phyloP scores from a whole-genome alignment of 2,888 invertebrate genomes.

The Drosophila subsilvestris region DNA sequence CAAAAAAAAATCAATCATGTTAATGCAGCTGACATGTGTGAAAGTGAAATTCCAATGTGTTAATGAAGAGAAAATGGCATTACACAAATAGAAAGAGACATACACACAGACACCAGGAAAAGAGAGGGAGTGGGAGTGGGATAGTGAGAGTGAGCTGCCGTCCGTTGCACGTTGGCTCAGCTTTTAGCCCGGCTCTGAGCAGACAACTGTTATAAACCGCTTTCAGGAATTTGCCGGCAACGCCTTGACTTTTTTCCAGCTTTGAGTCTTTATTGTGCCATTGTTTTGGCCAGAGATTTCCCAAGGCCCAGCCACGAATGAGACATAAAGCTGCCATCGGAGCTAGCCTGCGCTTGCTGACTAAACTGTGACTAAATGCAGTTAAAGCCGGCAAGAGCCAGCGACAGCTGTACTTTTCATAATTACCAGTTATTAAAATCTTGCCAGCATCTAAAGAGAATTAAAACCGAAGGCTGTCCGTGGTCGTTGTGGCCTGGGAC shows the following conservation, averaged over 20 bases:
- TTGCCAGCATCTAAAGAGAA: constrained; percentile 36
- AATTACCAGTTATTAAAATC: constrained; percentile 65
- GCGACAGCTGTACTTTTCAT: constrained; percentile 50
- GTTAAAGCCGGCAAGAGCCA: constrained; percentile 45
- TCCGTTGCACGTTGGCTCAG: neutral
- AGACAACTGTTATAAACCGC: constrained; percentile 54
- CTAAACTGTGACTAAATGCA: constrained; percentile 70
- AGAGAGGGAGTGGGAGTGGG: constrained; percentile 17
- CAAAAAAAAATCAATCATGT: constrained; percentile 40
- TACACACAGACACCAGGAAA: neutral
- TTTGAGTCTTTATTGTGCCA: constrained; percentile 51
- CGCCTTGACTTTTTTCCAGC: constrained; percentile 48
- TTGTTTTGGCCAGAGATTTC: constrained; percentile 57
- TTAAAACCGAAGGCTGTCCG: constrained; percentile 44
- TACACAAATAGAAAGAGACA: constrained; percentile 33
- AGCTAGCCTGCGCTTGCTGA: constrained; percentile 32
- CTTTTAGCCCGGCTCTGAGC: constrained; percentile 26
- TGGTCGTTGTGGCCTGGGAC: neutral
- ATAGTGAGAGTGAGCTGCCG: constrained; percentile 29
- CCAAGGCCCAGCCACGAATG: constrained; percentile 60
- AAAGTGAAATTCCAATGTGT: constrained; percentile 74
- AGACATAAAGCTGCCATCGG: constrained; percentile 56
- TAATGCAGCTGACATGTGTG: constrained; percentile 46
- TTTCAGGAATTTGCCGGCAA: constrained; percentile 54
- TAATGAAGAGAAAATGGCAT: constrained; percentile 72